Evolutionary conservation across 2,888 invertebrate genomes (phyloP), one percentile per base, ranked within the genome.

Genomic region (Aromia moschata): DNA sequence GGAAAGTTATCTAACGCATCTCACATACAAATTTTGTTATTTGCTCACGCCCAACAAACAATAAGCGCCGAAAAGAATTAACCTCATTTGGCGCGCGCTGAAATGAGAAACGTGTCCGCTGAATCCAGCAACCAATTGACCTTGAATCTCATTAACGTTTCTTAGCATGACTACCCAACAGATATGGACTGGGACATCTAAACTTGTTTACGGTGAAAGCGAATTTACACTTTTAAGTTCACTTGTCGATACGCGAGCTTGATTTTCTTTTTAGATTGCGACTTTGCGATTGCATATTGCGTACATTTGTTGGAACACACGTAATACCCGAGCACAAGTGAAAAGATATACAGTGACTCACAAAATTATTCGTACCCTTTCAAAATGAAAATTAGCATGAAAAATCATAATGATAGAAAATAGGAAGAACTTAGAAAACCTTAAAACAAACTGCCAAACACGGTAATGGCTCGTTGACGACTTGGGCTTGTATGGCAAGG

Each of bases 131-230:
- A 49, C 38, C 10, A 2, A 14, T 10, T 25, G 38, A 49, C 49
- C 38, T 49, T 49, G 38, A 20, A n/a, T 38, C 15, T 25, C 20
- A 16, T 25, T 38, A 37, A 49, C 25, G 49, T 18, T 20, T 18
- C 20, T 12, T 12, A 25, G 1, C 37, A 20, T 37, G 37, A 49
- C 33, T 33, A 2, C 33, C 10, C 25, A 14, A 11, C 7, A 38
- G 2, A 17, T 11, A 49, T 20, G 15, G n/a, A 14, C 9, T 4
- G 45, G 18, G 11, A 49, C 49, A 49, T 38, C 37, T 15, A 9
- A 38, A 49, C 38, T 49, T n/a, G 49, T 38, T 49, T 15, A 7
- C 25, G 16, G 49, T 49, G 49, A 49, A 49, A 49, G 49, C 25
- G 38, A 38, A 38, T 47, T 47, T 37, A 12, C 47, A 40, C 40